Conservation (phyloP, 1,140 invertebrate species). For the Kradibia gibbosae region DNA sequence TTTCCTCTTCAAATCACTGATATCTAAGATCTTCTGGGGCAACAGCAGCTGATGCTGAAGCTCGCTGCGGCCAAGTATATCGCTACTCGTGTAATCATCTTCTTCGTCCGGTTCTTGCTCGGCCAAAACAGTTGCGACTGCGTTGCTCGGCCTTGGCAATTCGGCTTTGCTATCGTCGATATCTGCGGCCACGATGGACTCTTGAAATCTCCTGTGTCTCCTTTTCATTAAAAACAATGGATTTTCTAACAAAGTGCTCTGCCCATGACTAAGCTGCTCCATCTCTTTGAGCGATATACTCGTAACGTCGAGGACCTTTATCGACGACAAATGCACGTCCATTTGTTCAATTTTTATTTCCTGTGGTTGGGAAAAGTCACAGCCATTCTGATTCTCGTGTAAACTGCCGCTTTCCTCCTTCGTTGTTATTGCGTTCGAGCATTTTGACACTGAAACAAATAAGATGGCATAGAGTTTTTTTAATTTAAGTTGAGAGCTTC, state of each 20-base stretch:
- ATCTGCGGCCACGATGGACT: not conserved
- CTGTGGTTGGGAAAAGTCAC: not conserved
- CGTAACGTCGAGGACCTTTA: slow-evolving; percentile 40
- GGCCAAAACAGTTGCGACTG: slow-evolving; percentile 34
- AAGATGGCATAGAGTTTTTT: not conserved
- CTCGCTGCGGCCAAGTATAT: not conserved
- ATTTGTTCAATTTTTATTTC: not conserved
- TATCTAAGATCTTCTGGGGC: not conserved
- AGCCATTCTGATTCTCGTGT: not conserved
- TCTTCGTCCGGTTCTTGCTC: slow-evolving; percentile 16
- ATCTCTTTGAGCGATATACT: slow-evolving; percentile 44
- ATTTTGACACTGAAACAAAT: slow-evolving; percentile 29
- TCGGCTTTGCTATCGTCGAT: not conserved
- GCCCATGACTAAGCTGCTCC: slow-evolving; percentile 27
- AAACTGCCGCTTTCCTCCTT: slow-evolving; percentile 29
- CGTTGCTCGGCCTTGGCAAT: slow-evolving; percentile 30
- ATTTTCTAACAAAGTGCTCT: slow-evolving; percentile 27
- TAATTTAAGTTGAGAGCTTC: not conserved
- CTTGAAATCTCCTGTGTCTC: not conserved
- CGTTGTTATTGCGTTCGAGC: not conserved
- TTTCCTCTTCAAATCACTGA: slow-evolving; percentile 38
- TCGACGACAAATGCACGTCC: slow-evolving; percentile 1
- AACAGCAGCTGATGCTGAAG: not conserved
- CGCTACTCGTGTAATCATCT: not conserved
- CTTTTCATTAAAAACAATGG: slow-evolving; percentile 21